Base-by-base conservation (phyloP, 2,888 invertebrate species). In the Amaurobius ferox region DNA sequence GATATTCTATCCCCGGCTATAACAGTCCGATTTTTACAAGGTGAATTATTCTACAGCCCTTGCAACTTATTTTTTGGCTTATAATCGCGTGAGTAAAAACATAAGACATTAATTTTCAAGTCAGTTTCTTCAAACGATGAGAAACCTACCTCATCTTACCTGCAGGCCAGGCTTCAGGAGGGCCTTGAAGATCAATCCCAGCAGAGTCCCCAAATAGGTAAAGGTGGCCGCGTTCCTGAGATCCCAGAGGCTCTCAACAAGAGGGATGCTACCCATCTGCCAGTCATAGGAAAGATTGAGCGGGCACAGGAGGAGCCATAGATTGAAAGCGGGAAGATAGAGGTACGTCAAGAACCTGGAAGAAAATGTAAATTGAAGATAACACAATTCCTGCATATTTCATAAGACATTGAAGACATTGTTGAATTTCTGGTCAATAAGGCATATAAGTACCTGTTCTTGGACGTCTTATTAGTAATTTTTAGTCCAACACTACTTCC, bases 201-300 rank as follows among this genome's bases (percentile, higher is more conserved):
- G 92, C 7, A 94, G 92, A 19, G 94, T 44, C 16, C 79, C 93
- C 87, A 95, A 93, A 86, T 95, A 94, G 23, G 94, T 93, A 89
- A 94, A 93, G 0, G 96, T 95, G 81, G 95, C 93, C 80, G 95
- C 90, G 91, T 96, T 96, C 89, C 96, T 92, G 0, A 93, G 92
- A 91, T 96, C 96, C 90, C 93, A 93, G 19, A 94, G 91, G 61
- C 94, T 94, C 71, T 95, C 94, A 89, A 97, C 93, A 86, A 96
- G 92, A 28, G 96, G 95, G 87, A 97, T 94, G 16, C 96, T 96
- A 6, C 95, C 96, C 95, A 96, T 95, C 92, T 96, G 96, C 96
- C 96, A 97, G 91, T 97, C 97, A 91, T 96, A 96, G 89, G 95
- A 95, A 67, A 96, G 93, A 0, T 94, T 94, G 90, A 94, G 93